Evolutionary conservation across 2,797 vertebrate genomes (phyloP).

Genomic region (Astyanax mexicanus): DNA sequence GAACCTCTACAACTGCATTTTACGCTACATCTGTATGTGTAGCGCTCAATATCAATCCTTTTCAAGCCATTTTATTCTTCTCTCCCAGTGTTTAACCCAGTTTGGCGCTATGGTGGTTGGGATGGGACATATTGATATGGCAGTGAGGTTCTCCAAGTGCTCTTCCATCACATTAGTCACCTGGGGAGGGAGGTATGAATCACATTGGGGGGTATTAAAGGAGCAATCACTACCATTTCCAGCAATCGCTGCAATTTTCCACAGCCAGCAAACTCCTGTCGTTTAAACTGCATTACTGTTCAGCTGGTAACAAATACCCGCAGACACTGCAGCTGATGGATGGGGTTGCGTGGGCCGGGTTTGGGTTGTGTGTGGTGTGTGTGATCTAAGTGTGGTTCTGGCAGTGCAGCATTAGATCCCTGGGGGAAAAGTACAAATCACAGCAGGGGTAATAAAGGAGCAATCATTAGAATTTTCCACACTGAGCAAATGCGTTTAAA

Average conservation of each 20-base stretch:
- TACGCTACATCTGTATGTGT: no score
- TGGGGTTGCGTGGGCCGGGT: neutral
- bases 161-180: slow-evolving; percentile 3
- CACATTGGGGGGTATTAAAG: neutral
- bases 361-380: neutral
- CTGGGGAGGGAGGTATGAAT: neutral
- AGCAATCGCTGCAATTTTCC: neutral
- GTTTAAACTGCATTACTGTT: neutral
- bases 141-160: neutral
- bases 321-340: neutral
- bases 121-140: no score
- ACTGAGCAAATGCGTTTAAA: neutral
- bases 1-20: no score
- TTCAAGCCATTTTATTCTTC: no score
- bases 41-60: no score
- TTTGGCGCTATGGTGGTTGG: neutral
- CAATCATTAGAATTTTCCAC: neutral
- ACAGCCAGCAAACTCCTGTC: neutral
- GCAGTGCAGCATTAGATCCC: neutral
- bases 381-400: neutral
- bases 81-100: no score
- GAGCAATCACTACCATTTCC: neutral
- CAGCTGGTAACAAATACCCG: neutral
- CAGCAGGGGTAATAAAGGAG: neutral
- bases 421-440: neutral